Base-by-base conservation (phyloP, 2,113 vertebrate species). In the Plestiodon gilberti region DNA sequence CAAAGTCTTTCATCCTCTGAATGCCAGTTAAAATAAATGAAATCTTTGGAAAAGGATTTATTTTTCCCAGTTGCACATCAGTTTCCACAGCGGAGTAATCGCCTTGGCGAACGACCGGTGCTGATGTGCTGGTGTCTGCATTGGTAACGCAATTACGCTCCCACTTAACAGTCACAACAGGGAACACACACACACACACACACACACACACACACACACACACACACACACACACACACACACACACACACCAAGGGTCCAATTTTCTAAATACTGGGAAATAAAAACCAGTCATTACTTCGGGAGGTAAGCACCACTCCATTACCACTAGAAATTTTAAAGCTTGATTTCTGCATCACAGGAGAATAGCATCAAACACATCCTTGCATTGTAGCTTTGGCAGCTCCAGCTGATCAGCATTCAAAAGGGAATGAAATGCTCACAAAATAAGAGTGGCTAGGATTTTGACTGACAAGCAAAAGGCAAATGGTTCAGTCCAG, bases 181-280 rank as follows among this genome's bases (percentile, higher is more conserved):
- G 88, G 91, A 92, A 93, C 13, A 8, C 4, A 30, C 43, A 48
- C 43, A 48, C 43, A 55, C 13, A n/a, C 30, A 5, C 43, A 95
- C 94, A 92, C 89, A 33, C 43, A 48, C 43, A 48, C 43, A 55
- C 13, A n/a, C 30, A 5, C 43, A 95, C 94, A 92, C 89, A n/a
- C 43, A 48, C 43, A 48, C 43, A 55, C 13, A n/a, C 30, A 5
- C 43, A 95, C 94, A 92, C 89, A n/a, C 43, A 48, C 43, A 48
- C 43, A 55, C 13, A n/a, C 30, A 5, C 43, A 95, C 94, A 92
- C 89, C 93, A 95, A 95, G 94, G 89, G 91, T 89, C 90, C 94
- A 95, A 93, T 95, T 95, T 95, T 92, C 90, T 91, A 95, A 95
- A 93, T 91, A 94, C 86, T 95, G 89, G 85, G 85, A 94, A 93